Evolutionary conservation across 2,888 invertebrate species (phyloP).

Genomic region (Myathropa florea): DNA sequence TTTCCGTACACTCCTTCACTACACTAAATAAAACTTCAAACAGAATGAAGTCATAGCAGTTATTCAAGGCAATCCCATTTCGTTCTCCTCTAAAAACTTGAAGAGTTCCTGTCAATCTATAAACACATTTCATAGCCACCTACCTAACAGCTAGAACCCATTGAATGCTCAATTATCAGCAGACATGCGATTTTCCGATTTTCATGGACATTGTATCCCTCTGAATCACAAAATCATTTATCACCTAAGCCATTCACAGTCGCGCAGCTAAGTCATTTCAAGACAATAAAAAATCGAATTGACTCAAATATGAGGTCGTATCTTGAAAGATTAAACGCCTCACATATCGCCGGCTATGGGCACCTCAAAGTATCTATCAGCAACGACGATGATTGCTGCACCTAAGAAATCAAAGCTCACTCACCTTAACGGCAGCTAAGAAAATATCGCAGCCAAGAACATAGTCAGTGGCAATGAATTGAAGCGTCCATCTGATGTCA

Average conservation of each 20-base stretch:
- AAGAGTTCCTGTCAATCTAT: too few relatives aligned
- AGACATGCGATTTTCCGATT: constrained; percentile 15
- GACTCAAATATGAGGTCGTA: constrained; percentile 13
- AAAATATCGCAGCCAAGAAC: constrained; percentile 8
- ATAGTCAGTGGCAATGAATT: constrained; percentile 50
- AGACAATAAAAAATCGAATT: constrained; percentile 10
- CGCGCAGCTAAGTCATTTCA: constrained; percentile 23
- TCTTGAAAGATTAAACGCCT: neutral
- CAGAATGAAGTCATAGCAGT: too few relatives aligned
- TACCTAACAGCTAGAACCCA: neutral
- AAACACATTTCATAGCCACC: too few relatives aligned
- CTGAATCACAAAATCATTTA: constrained; percentile 37
- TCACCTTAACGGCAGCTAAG: neutral
- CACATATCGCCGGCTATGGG: constrained; percentile 11
- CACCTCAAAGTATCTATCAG: neutral
- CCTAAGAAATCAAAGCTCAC: constrained; percentile 25
- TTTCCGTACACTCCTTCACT: too few relatives aligned
- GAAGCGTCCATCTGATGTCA: constrained; percentile 54
- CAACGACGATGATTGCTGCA: constrained; percentile 8
- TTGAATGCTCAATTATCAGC: neutral
- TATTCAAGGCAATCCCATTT: too few relatives aligned
- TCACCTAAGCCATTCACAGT: constrained; percentile 26
- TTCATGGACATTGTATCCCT: constrained; percentile 23
- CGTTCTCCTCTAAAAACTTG: too few relatives aligned
- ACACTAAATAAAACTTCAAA: too few relatives aligned